Evolutionary conservation across 2,888 invertebrate genomes (phyloP).

Genomic region (Caenorhabditis sp.): DNA sequence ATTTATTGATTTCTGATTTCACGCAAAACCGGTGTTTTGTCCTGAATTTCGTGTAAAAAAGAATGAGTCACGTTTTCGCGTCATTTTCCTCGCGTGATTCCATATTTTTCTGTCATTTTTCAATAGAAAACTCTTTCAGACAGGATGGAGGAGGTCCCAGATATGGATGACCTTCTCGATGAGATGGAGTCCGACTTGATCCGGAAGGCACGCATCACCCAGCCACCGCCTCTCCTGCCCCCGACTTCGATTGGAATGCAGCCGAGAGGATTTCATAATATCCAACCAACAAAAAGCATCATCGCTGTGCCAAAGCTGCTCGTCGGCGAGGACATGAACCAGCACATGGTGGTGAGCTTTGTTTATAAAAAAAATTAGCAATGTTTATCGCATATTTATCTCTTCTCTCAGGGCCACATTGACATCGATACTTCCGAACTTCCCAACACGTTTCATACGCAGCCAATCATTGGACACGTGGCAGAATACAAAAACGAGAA

Average conservation of each 20-base stretch:
- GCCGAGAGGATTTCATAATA: conserved; percentile 10
- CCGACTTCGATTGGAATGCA: conserved; percentile 33
- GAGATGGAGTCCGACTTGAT: conserved; percentile 60
- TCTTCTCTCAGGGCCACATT: conserved; percentile 28
- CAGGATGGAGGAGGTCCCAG: conserved; percentile 62
- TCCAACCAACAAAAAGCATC: not conserved
- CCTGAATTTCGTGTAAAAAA: too few species aligned
- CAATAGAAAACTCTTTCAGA: conserved; percentile 2
- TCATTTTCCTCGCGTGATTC: not conserved
- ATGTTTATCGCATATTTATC: too few species aligned
- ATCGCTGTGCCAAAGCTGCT: conserved; percentile 12
- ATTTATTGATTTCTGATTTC: not conserved
- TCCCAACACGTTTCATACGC: conserved; percentile 39
- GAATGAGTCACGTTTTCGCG: too few species aligned
- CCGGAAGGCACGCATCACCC: not conserved
- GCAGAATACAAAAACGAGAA: too few species aligned
- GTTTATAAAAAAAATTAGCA: not conserved
- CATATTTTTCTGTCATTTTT: not conserved
- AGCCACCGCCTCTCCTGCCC: conserved; percentile 16
- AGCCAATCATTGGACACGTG: too few species aligned
- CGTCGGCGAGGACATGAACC: conserved; percentile 12
- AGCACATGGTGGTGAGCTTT: conserved; percentile 27
- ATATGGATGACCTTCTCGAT: conserved; percentile 67
- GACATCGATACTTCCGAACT: conserved; percentile 20
- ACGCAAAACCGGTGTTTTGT: too few species aligned